Evolutionary conservation across 2,797 vertebrate genomes (phyloP), one percentile per base, ranked within the genome.

Genomic region (Clarias platycephalus): DNA sequence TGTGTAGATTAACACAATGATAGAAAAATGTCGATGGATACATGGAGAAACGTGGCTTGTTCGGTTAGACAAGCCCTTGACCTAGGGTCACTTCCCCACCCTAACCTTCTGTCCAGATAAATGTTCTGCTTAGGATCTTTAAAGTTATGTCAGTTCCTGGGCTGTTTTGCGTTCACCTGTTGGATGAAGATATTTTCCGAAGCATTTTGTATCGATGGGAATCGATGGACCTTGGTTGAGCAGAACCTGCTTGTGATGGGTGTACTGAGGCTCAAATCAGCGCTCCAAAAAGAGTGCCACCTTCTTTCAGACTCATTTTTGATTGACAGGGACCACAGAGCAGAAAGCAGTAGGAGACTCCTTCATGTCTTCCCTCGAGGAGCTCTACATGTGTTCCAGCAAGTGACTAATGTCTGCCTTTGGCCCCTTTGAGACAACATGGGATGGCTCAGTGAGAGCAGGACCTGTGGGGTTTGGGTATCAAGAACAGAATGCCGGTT

Each of bases 321-420:
- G 88, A 94, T 88, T 92, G 94, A 94, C 93, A 89, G 89, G 88
- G 90, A 86, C 91, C 89, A 85, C 86, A 91, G 93, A 92, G 93
- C 91, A 92, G 90, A 94, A 93, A 91, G 91, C 24, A 90, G 89
- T 90, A 90, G 91, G 89, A 90, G 92, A 89, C 91, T 66, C 77
- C 37, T 40, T 80, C 18, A 13, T 55, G 40, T 55, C 89, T 83
- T 91, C 89, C 90, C 88, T 84, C 86, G 89, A 89, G 93, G 91
- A 90, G 2, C 90, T 88, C 85, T 90, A 88, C 89, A 60, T 1
- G 78, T 88, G 89, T 90, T 80, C 87, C 81, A 71, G 55, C 13
- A 22, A 9, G 31, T 68, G 26, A 80, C 86, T 68, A 72, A 81
- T 86, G 86, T 49, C 58, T 82, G 77, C 44, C 49, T 68, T 55